Conservation (phyloP, 37 sponge, comb jelly and placozoan genomes). For the Ianthella basta region DNA sequence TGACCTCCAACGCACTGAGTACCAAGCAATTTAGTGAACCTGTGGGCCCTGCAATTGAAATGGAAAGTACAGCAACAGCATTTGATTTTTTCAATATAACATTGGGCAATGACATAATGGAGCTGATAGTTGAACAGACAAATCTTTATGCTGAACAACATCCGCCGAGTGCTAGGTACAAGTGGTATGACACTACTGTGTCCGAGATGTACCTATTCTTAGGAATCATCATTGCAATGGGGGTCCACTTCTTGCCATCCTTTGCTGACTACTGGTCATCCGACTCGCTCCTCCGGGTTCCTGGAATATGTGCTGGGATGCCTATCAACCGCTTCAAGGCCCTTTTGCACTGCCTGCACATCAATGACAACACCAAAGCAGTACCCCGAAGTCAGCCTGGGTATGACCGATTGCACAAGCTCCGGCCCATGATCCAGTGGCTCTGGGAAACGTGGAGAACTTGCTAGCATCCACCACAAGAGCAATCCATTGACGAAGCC, state of each 20-base stretch:
- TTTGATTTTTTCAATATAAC: neutral
- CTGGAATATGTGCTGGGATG: neutral
- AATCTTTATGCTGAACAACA: neutral
- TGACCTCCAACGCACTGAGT: too few relatives aligned
- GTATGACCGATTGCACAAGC: neutral
- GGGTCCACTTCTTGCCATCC: neutral
- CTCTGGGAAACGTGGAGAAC: neutral
- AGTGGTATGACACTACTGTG: neutral
- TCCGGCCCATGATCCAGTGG: neutral
- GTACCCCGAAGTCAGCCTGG: neutral
- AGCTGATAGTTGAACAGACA: neutral
- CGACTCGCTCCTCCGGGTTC: neutral
- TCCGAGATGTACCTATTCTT: neutral
- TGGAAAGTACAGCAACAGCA: neutral
- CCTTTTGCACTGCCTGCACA: neutral
- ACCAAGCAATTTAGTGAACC: neutral
- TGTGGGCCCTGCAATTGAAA: neutral
- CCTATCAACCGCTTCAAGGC: neutral
- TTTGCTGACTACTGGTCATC: constrained; percentile 2
- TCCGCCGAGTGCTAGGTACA: neutral
- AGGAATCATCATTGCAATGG: constrained; percentile 7
- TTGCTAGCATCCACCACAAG: neutral
- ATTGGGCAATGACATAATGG: neutral
- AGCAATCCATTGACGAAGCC: constrained; percentile 27
- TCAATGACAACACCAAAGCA: constrained; percentile 10